phyloP scores from a whole-genome alignment of 2,888 invertebrate genomes.

The Plusia festucae region DNA sequence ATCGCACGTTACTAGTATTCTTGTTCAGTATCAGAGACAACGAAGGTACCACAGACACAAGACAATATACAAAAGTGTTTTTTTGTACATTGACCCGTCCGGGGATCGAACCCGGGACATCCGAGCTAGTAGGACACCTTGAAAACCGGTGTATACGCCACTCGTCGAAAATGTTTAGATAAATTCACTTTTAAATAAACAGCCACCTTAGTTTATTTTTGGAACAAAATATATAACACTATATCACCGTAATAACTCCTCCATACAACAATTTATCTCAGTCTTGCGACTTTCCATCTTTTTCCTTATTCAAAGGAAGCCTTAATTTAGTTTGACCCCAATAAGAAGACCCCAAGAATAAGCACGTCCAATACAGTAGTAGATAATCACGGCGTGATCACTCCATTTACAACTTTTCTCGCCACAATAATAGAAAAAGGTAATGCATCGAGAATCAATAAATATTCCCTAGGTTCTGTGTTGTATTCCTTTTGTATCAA shows the following conservation, averaged over 20 bases:
- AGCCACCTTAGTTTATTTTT: not conserved
- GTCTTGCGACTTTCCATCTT: not conserved
- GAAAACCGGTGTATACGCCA: too few species aligned
- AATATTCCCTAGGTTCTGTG: conserved; percentile 25
- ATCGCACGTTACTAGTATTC: too few species aligned
- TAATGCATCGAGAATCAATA: conserved; percentile 21
- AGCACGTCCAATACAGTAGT: conserved; percentile 25
- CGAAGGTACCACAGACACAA: too few species aligned
- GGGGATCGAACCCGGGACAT: too few species aligned
- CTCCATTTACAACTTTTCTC: conserved; percentile 28
- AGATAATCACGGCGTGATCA: conserved; percentile 23
- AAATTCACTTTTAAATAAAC: too few species aligned
- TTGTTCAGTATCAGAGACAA: too few species aligned
- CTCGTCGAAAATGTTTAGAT: too few species aligned
- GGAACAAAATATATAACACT: not conserved
- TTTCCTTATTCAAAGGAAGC: conserved; percentile 1
- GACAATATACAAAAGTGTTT: too few species aligned
- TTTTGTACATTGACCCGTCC: too few species aligned
- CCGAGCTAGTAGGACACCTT: too few species aligned
- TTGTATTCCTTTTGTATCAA: conserved; percentile 51
- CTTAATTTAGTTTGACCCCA: conserved; percentile 24
- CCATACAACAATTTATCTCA: not conserved
- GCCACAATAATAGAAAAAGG: conserved; percentile 1
- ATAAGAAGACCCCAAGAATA: conserved; percentile 27
- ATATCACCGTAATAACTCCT: too few species aligned